Conservation (phyloP, 1,140 invertebrate genomes). For the Cotesia glomerata region DNA sequence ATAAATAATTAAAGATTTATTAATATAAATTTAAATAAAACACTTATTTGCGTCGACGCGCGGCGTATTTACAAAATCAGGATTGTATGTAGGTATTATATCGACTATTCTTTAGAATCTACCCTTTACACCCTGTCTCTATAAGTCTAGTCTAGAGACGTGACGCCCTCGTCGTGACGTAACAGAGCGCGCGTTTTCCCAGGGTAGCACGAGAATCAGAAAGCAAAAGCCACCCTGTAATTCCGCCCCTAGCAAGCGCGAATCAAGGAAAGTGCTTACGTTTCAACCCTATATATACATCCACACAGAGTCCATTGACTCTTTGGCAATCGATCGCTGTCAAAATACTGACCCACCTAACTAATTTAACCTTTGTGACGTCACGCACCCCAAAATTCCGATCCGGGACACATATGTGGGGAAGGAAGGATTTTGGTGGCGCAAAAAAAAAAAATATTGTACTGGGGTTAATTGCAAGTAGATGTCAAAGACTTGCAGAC, state of each 20-base stretch:
- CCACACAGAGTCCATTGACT: not conserved
- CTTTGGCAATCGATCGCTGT: slow-evolving; percentile 5
- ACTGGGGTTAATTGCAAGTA: slow-evolving; percentile 44
- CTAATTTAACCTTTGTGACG: slow-evolving; percentile 57
- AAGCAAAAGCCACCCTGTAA: slow-evolving; percentile 26
- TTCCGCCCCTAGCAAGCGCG: not conserved
- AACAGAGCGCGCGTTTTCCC: slow-evolving; percentile 58
- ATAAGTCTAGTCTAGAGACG: not conserved
- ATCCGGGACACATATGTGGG: slow-evolving; percentile 49
- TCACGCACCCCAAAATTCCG: slow-evolving; percentile 52
- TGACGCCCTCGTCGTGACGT: slow-evolving; percentile 47
- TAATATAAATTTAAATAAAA: not conserved
- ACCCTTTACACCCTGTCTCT: too few species aligned
- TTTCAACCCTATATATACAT: not conserved
- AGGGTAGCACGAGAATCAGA: slow-evolving; percentile 43
- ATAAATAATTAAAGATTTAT: too few species aligned
- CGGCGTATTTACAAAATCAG: slow-evolving; percentile 50
- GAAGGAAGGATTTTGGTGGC: slow-evolving; percentile 11
- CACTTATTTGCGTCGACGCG: slow-evolving; percentile 49
- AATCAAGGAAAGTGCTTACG: slow-evolving; percentile 3
- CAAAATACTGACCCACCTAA: slow-evolving; percentile 43
- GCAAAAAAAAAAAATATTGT: not conserved
- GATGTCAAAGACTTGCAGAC: slow-evolving; percentile 50
- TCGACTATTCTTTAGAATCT: too few species aligned
- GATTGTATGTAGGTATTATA: slow-evolving; percentile 35